Evolutionary conservation across 2,888 invertebrate species (phyloP).

Genomic region (Zaprionus bogoriensis): DNA sequence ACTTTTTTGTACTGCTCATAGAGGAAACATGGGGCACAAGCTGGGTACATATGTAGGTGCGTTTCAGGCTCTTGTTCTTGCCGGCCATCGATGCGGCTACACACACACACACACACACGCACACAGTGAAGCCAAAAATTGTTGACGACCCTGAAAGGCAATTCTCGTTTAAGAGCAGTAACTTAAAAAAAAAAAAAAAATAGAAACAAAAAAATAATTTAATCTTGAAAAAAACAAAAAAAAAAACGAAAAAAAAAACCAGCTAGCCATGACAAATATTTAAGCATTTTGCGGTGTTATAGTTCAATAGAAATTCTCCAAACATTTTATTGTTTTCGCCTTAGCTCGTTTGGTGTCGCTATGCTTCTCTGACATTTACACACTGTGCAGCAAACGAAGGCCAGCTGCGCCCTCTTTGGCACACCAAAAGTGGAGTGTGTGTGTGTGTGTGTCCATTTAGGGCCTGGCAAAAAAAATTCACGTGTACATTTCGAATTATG

Average conservation of each 20-base stretch:
- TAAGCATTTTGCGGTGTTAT: constrained; percentile 1
- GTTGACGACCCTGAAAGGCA: constrained; percentile 58
- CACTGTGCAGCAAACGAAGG: neutral
- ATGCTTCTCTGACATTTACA: neutral
- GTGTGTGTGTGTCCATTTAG: constrained; percentile 4
- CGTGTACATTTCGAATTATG: constrained; percentile 49
- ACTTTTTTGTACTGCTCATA: too few relatives aligned
- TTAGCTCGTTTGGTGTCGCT: neutral
- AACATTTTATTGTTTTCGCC: neutral
- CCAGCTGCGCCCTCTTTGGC: neutral
- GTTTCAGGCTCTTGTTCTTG: neutral
- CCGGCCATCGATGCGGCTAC: neutral
- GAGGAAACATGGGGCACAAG: too few relatives aligned
- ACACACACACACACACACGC: neutral
- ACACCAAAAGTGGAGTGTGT: neutral
- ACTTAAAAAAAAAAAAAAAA: constrained; percentile 10
- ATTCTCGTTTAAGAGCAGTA: constrained; percentile 58
- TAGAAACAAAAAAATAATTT: constrained; percentile 6
- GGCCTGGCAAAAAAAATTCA: constrained; percentile 37
- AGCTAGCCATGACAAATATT: constrained; percentile 43
- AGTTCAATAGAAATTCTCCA: constrained; percentile 7
- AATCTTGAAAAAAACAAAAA: constrained; percentile 10
- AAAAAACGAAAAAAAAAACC: constrained; percentile 23
- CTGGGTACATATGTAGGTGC: neutral
- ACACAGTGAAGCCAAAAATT: constrained; percentile 11